Evolutionary conservation across 2,113 vertebrate species (phyloP), one percentile per base, ranked within the genome.

Genomic region (Onychostoma macrolepis): DNA sequence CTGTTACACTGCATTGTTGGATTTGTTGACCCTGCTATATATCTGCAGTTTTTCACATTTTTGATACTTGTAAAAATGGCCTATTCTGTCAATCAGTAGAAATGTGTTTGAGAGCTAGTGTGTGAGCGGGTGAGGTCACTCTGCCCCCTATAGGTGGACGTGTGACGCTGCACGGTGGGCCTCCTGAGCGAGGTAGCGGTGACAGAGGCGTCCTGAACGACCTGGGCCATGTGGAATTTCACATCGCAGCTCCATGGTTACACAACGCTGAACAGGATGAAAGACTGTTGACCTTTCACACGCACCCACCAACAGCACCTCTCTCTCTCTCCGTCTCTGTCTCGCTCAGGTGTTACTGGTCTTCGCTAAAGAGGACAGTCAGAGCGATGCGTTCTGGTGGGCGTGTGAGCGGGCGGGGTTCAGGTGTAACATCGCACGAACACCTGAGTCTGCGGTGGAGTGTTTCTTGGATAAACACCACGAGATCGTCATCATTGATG

Each of bases 381-480:
- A 99, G 89, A 99, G 97, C 28, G 97, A 98, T 86, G 97, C 97
- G 2, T 97, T 99, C 92, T 98, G 97, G 97, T 98, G 97, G 98
- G 97, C 98, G 83, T 99, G 98, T 75, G 97, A 99, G 90, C 96
- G 96, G 71, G 97, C 98, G 0, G 97, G 97, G 2, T 99, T 97
- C 92, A 93, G 93, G 50, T 99, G 98, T 90, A 97, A 95, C 88
- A 96, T 99, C 74, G 95, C 97, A 21, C 94, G 94, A 43, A 98
- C 97, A 17, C 96, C 96, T 0, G 97, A 99, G 89, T 97, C 98
- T 43, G 98, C 98, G 0, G 94, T 97, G 0, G 96, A 98, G 87
- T 97, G 96, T 90, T 99, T 98, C 93, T 93, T 98, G 83, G 97
- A 99, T 92, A 98, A 98, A 78, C 97, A 98, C 65, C 98, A 99